Percentiles rank a stretch among this genome's conserved stretches.
These are phyloP conservation scores for Melanostoma scalare DNA, from an alignment of 2,888 invertebrate genomes.

Conservation along the genomic window DNA sequence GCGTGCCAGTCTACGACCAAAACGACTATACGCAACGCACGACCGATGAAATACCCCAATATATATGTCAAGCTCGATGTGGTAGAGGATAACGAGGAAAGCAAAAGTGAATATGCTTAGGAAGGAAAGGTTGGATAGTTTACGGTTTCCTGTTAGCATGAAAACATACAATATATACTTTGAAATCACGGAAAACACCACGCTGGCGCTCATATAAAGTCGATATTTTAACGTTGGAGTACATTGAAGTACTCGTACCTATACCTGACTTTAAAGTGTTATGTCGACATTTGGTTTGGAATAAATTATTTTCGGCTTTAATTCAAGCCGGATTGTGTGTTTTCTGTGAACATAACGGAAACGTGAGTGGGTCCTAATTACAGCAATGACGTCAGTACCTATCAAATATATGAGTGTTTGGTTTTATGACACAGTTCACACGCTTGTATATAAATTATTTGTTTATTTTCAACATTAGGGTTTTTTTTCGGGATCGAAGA, in stretches of 20 bases:
- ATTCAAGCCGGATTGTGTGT: constrained; percentile 21
- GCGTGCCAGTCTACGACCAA: constrained; percentile 2
- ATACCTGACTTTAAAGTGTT: constrained; percentile 33
- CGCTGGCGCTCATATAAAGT: too few species aligned
- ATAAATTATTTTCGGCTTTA: constrained; percentile 36
- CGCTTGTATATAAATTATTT: too few species aligned
- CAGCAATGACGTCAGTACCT: neutral
- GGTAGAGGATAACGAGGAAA: constrained; percentile 44
- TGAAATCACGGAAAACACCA: neutral
- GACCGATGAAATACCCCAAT: constrained; percentile 9
- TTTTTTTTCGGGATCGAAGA: too few species aligned
- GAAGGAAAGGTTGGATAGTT: constrained; percentile 17
- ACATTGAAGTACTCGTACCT: too few species aligned
- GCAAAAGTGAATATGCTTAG: constrained; percentile 19
- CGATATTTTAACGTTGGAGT: too few species aligned
- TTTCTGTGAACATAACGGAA: neutral
- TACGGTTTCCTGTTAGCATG: constrained; percentile 15
- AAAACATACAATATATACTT: neutral
- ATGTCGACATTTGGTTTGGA: constrained; percentile 41
- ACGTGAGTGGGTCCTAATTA: neutral
- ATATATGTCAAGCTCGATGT: constrained; percentile 12
- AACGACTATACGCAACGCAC: neutral
- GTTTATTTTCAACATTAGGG: too few species aligned
- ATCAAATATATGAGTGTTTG: too few species aligned
- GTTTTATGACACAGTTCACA: too few species aligned